Evolutionary conservation across 1,140 invertebrate genomes (phyloP).

Genomic region (Conus ventricosus): DNA sequence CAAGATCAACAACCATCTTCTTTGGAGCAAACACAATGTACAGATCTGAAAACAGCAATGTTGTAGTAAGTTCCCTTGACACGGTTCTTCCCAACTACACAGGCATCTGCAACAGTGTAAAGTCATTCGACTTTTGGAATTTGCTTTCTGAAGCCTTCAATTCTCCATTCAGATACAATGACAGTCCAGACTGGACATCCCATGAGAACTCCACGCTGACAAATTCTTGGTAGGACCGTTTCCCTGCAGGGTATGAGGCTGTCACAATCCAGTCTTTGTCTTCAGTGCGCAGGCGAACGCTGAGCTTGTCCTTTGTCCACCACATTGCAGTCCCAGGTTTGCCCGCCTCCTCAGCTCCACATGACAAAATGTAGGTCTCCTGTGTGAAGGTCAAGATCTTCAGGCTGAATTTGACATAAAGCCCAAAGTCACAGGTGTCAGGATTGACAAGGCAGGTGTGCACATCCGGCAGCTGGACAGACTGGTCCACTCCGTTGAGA

Average conservation of each 20-base stretch:
- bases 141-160: conserved; percentile 22
- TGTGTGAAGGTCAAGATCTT: conserved; percentile 49
- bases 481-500: conserved; percentile 53
- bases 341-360: conserved; percentile 50
- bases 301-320: conserved; percentile 53
- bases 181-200: conserved; percentile 53
- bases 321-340: conserved; percentile 55
- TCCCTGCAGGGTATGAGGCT: conserved; percentile 17
- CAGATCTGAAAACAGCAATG: conserved; percentile 54
- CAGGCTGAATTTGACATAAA: conserved; percentile 58
- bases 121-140: conserved; percentile 24
- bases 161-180: conserved; percentile 50
- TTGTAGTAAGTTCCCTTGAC: conserved; percentile 29
- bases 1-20: conserved; percentile 44
- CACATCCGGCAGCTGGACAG: conserved; percentile 30
- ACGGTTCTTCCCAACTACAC: conserved; percentile 50
- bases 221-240: conserved; percentile 28
- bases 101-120: not conserved
- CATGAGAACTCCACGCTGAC: conserved; percentile 56
- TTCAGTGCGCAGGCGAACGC: conserved; percentile 44
- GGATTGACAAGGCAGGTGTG: conserved; percentile 43
- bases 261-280: conserved; percentile 55
- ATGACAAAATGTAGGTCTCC: conserved; percentile 59
- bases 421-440: conserved; percentile 51
- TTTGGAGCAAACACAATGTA: conserved; percentile 48